Percentiles rank a stretch among this genome's conserved stretches.
Conservation (phyloP, 1,140 invertebrate genomes). For the Chrysopa pallens region DNA sequence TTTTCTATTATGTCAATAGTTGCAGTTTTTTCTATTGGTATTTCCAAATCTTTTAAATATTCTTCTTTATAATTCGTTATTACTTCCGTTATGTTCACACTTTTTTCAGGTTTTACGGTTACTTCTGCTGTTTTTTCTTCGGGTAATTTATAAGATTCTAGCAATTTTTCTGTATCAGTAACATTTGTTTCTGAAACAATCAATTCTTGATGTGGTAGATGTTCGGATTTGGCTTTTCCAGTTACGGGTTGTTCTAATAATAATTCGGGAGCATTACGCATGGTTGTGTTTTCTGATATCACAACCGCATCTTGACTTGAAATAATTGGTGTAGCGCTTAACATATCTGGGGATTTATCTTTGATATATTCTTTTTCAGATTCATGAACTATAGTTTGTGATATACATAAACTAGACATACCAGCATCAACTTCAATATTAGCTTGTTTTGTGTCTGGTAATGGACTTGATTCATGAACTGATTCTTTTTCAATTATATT, state of each 20-base stretch:
- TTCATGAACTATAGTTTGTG: constrained; percentile 32
- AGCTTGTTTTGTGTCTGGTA: constrained; percentile 28
- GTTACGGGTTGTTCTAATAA: constrained; percentile 18
- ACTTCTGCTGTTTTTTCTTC: constrained; percentile 19
- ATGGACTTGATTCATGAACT: constrained; percentile 20
- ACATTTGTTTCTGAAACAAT: constrained; percentile 33
- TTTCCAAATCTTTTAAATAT: constrained; percentile 9
- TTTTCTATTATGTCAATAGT: constrained; percentile 19
- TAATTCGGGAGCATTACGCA: constrained; percentile 24
- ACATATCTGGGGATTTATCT: constrained; percentile 19
- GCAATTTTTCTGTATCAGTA: constrained; percentile 27
- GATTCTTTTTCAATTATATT: constrained; percentile 35
- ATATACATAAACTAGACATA: constrained; percentile 23
- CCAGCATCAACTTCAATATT: constrained; percentile 27
- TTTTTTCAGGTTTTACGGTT: constrained; percentile 23
- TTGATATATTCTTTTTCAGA: constrained; percentile 26
- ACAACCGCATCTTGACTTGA: constrained; percentile 27
- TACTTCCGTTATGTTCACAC: constrained; percentile 27
- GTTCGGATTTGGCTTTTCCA: constrained; percentile 28
- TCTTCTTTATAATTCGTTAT: constrained; percentile 17
- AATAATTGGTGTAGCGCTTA: constrained; percentile 23
- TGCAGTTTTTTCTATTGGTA: constrained; percentile 18
- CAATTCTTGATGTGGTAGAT: constrained; percentile 31
- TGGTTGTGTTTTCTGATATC: constrained; percentile 28
- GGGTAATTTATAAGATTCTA: constrained; percentile 20